These are phyloP conservation scores for Drosophila busckii DNA, from an alignment of 1,140 invertebrate species.

Conservation along the genomic window DNA sequence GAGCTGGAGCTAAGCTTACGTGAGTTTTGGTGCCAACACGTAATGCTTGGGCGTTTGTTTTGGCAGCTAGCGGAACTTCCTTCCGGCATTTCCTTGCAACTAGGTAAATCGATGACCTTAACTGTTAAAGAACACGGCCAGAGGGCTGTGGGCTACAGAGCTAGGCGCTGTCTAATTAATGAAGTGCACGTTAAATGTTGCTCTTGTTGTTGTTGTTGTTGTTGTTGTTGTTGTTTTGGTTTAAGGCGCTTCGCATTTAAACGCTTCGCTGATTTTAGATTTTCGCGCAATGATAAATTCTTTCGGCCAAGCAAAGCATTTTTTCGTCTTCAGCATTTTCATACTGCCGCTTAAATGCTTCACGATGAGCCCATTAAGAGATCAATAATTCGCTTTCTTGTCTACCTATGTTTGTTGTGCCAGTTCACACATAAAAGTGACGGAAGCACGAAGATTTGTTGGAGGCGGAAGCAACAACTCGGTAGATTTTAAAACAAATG, in stretches of 20 bases:
- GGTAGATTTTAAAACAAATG: constrained; percentile 33
- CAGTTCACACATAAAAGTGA: constrained; percentile 67
- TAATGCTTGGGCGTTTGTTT: constrained; percentile 11
- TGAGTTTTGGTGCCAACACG: constrained; percentile 20
- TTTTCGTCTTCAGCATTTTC: constrained; percentile 41
- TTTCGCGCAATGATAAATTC: constrained; percentile 56
- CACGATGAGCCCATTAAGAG: constrained; percentile 59
- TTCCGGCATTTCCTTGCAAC: constrained; percentile 58
- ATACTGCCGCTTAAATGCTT: constrained; percentile 26
- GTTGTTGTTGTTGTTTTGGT: constrained; percentile 12
- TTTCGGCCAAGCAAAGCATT: constrained; percentile 4
- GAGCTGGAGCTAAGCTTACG: constrained; percentile 31
- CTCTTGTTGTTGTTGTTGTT: constrained; percentile 24
- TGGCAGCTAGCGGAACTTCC: constrained; percentile 55
- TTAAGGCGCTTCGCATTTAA: constrained; percentile 64
- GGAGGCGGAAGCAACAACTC: constrained; percentile 58
- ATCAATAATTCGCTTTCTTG: constrained; percentile 64
- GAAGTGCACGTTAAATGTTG: constrained; percentile 54
- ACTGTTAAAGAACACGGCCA: constrained; percentile 44
- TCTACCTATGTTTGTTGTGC: constrained; percentile 7
- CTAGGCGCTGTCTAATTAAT: constrained; percentile 54
- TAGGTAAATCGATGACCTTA: constrained; percentile 47
- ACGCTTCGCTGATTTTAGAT: constrained; percentile 60
- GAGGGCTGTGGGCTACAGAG: constrained; percentile 34
- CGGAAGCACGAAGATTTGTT: constrained; percentile 67